Evolutionary conservation across 2,113 vertebrate species (phyloP), one percentile per base, ranked within the genome.

Genomic region (Eonycteris spelaea): DNA sequence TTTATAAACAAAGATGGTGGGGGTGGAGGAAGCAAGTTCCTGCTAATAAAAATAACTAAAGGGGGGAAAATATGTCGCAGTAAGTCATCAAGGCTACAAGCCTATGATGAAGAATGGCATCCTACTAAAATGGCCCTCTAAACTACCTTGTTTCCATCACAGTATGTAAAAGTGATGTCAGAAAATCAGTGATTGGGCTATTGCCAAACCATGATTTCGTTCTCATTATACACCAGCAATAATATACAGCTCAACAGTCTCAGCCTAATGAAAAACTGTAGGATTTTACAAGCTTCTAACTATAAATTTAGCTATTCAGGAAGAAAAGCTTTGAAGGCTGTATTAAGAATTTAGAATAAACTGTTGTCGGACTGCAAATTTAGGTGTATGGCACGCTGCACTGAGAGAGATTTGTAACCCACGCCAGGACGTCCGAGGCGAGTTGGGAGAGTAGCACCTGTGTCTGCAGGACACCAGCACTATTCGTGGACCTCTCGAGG

Each of bases 211-310:
- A 26, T 21, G 28, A 86, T 2, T 35, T 53, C 33, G 6, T 26
- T 38, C 40, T 70, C 80, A 63, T 45, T 28, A 3, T 6, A 22
- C 22, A 88, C 74, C 88, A 95, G 94, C 80, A 89, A 75, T 77
- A 92, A 92, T 21, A 57, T 3, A 19, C 33, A 79, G 71, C 74
- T 75, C 40, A 21, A 2, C 24, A 45, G n/a, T 77, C 73, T 84
- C 79, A 33, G 35, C 21, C 38, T n/a, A 18, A 13, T 35, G 83
- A 75, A 51, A 87, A 48, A 63, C 94, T 2, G 21, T 40, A 26
- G 67, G 88, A n/a, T 28, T 83, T 83, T 28, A 80, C 14, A 82
- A 63, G 93, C 83, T 84, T 87, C 86, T 82, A 28, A 80, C 79
- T 43, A 3, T 40, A 73, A 73, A 68, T 28, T 35, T 19, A 71